phyloP scores from a whole-genome alignment of 2,797 vertebrate genomes.

The Lithobates sylvaticus region DNA sequence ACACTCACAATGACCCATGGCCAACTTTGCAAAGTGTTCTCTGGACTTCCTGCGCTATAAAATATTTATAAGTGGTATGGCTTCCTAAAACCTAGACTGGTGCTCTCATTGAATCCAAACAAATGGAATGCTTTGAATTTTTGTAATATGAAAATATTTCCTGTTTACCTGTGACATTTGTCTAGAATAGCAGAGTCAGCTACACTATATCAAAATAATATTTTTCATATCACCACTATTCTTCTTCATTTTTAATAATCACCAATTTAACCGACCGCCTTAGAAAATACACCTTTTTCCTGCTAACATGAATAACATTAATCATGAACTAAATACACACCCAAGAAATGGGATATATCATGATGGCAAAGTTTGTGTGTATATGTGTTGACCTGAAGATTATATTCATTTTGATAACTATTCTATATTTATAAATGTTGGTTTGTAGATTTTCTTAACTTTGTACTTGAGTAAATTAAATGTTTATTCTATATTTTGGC shows the following conservation, averaged over 20 bases:
- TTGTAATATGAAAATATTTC: not conserved
- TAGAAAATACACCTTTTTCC: too few relatives aligned
- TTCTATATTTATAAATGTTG: conserved; percentile 54
- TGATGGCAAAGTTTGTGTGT: conserved; percentile 24
- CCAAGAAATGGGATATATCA: not conserved
- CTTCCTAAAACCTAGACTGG: not conserved
- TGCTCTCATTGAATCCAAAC: not conserved
- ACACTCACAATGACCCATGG: not conserved
- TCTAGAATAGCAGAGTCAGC: not conserved
- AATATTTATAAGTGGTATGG: conserved; percentile 19
- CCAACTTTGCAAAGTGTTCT: conserved; percentile 6
- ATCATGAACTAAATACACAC: not conserved
- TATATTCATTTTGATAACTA: conserved; percentile 55
- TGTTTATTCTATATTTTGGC: conserved; percentile 40
- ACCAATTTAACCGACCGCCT: too few relatives aligned
- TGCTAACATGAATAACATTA: not conserved
- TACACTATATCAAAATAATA: not conserved
- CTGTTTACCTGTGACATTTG: not conserved
- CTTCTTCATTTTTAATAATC: too few relatives aligned
- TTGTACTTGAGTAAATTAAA: conserved; percentile 54
- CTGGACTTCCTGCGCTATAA: conserved; percentile 10
- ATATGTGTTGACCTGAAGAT: conserved; percentile 38
- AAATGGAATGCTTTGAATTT: not conserved
- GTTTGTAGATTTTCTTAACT: conserved; percentile 59
- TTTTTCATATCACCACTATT: not conserved